Conservation (phyloP, 2,888 invertebrate species). For the Carabus problematicus region DNA sequence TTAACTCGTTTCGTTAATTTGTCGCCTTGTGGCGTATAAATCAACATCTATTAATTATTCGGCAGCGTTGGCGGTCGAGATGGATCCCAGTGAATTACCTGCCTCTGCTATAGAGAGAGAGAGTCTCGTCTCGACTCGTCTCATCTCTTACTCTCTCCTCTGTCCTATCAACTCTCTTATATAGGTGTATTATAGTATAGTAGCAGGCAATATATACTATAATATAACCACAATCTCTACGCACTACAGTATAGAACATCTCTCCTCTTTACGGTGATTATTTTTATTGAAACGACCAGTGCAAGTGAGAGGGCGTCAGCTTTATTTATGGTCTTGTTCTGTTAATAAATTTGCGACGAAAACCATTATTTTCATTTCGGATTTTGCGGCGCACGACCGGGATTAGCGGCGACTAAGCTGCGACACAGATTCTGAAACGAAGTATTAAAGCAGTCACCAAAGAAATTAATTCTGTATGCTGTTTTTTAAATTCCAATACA, state of each 20-base stretch:
- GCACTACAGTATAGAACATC: not conserved
- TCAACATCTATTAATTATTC: constrained; percentile 38
- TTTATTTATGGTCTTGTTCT: constrained; percentile 40
- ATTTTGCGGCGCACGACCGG: constrained; percentile 31
- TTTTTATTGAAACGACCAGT: constrained; percentile 35
- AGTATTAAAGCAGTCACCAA: constrained; percentile 40
- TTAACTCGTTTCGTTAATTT: constrained; percentile 41
- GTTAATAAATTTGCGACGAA: constrained; percentile 42
- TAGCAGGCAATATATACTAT: too few species aligned
- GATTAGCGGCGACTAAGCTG: constrained; percentile 35
- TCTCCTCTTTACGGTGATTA: constrained; percentile 30
- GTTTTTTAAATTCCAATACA: too few species aligned
- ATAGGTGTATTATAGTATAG: too few species aligned
- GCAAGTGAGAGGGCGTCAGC: constrained; percentile 21
- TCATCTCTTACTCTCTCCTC: too few species aligned
- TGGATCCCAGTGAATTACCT: constrained; percentile 26
- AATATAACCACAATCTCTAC: too few species aligned
- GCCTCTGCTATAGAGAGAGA: not conserved
- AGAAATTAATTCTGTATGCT: constrained; percentile 32
- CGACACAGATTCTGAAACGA: constrained; percentile 39
- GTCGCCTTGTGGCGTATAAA: constrained; percentile 32
- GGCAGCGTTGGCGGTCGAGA: constrained; percentile 8
- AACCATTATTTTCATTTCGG: constrained; percentile 41
- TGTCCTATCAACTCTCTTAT: too few species aligned
- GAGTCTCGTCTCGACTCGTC: not conserved